These are phyloP conservation scores for Sphaeramia orbicularis DNA, from an alignment of 2,797 vertebrate species.

Conservation along the genomic window DNA sequence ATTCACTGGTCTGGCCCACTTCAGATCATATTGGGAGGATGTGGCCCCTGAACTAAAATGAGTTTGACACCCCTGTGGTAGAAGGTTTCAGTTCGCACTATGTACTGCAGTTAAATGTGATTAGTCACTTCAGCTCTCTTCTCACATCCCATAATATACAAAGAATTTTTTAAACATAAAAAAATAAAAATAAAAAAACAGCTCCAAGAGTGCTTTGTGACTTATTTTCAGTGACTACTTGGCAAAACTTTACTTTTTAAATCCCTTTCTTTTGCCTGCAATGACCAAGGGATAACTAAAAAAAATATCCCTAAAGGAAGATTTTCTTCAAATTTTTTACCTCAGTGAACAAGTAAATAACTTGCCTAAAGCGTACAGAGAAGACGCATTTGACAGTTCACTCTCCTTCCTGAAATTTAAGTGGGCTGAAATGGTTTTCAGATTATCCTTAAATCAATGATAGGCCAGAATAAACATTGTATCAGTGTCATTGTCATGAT, in stretches of 20 bases:
- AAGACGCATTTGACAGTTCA: slow-evolving; percentile 1
- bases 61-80: too few relatives aligned
- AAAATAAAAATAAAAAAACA: too few relatives aligned
- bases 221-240: background rate
- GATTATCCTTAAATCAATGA: slow-evolving; percentile 46
- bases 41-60: too few relatives aligned
- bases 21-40: too few relatives aligned
- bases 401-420: slow-evolving; percentile 26
- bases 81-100: too few relatives aligned
- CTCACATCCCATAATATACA: background rate
- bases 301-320: slow-evolving; percentile 6
- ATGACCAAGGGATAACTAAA: slow-evolving; percentile 19
- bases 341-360: slow-evolving; percentile 53
- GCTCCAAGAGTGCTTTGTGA: too few relatives aligned
- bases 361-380: slow-evolving; percentile 21
- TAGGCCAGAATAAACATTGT: slow-evolving; percentile 46
- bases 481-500: slow-evolving; percentile 37
- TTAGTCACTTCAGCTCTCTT: background rate
- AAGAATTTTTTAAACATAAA: too few relatives aligned
- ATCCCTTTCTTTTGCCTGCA: slow-evolving; percentile 4
- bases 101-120: background rate
- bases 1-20: too few relatives aligned
- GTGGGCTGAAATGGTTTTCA: slow-evolving; percentile 36
- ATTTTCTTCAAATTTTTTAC: slow-evolving; percentile 39
- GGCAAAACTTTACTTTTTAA: background rate